A percentile compares a stretch with the other conserved stretches of the same genome.
Evolutionary conservation across 2,888 invertebrate genomes (phyloP).

Genomic region (Polydesmus complanatus): DNA sequence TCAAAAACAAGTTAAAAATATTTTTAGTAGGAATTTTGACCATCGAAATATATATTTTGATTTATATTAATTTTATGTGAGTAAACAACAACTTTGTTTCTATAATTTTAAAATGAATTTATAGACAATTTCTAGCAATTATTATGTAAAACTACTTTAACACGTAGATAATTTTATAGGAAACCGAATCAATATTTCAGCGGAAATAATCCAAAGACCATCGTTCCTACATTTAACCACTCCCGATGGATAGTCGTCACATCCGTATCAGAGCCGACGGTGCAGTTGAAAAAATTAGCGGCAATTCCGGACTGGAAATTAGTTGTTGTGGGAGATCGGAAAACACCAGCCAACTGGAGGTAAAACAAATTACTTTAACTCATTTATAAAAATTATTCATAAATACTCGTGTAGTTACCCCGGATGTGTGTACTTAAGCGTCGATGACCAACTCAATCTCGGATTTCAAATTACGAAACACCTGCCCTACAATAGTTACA

Average conservation of each 20-base stretch:
- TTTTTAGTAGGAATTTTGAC: too few species aligned
- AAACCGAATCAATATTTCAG: too few species aligned
- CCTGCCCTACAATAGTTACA: constrained; percentile 12
- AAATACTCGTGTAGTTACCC: constrained; percentile 3
- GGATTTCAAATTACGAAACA: constrained; percentile 6
- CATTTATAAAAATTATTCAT: neutral
- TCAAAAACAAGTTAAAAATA: too few species aligned
- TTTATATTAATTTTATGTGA: too few species aligned
- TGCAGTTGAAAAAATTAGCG: constrained; percentile 10
- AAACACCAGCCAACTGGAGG: constrained; percentile 16
- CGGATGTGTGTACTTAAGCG: constrained; percentile 9
- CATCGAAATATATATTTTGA: too few species aligned
- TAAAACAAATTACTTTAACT: neutral
- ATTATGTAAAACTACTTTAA: too few species aligned
- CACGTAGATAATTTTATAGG: too few species aligned
- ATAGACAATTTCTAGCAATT: too few species aligned
- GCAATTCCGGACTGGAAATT: constrained; percentile 14
- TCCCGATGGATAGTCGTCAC: constrained; percentile 15
- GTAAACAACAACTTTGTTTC: too few species aligned
- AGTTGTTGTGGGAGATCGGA: constrained; percentile 16
- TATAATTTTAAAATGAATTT: too few species aligned
- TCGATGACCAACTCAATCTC: constrained; percentile 11
- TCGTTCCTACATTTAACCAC: too few species aligned
- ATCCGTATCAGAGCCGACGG: constrained; percentile 8
- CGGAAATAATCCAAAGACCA: neutral